Base-by-base conservation (phyloP, 2,888 invertebrate species). In the Drosophila colorata region DNA sequence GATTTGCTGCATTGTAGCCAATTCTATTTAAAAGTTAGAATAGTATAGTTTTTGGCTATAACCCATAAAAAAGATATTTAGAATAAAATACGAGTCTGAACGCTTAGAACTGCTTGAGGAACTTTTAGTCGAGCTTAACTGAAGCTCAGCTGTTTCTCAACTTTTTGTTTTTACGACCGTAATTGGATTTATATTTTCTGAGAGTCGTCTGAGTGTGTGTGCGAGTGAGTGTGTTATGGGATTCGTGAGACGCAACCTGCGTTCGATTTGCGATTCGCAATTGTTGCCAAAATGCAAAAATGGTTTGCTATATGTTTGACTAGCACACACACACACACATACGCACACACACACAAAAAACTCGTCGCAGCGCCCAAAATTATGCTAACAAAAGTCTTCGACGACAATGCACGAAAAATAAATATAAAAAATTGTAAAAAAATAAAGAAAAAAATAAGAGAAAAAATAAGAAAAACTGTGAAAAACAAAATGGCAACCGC, bases 321-420 rank as follows among this genome's bases (percentile, higher is more conserved):
- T 48, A 41, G 38, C 52, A 43, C 59, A 68, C 57, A 47, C 67
- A 41, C 51, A 55, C 44, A 72, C 44, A 51, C 16, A 60, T 20
- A 31, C n/a, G 28, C 5, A 33, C 28, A 47, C 33, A 43, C 38
- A 43, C 3, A 35, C 7, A 44, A 16, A 55, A 49, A 65, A 53
- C 46, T 66, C 60, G 47, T 31, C 40, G 65, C 58, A 28, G 68
- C 38, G 66, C 60, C 69, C 69, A 67, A 84, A 86, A 88, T 88
- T 86, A 88, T 84, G 87, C 87, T 78, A 83, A 80, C 78, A 78
- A 86, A 79, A 72, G 83, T 61, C 69, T 79, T 81, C 56, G 79
- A 61, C 61, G 74, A 58, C 63, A 72, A 70, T 41, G 69, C 51
- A 44, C 53, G 35, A 51, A 43, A 35, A 59, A 49, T 61, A 41